Conservation (phyloP, 2,888 invertebrate species). For the Stratiomys singularior region DNA sequence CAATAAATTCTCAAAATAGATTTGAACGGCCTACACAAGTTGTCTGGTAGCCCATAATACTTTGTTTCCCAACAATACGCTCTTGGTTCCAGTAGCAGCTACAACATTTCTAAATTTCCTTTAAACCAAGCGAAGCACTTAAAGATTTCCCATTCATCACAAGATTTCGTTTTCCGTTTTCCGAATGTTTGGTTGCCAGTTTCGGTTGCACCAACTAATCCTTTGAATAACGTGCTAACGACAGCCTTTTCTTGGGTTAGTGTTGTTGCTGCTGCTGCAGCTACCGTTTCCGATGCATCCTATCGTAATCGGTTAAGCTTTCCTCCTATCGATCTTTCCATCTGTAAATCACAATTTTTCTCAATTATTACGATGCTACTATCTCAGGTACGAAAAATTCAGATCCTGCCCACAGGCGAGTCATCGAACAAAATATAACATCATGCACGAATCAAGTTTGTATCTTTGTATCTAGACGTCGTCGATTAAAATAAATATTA, state of each 20-base stretch:
- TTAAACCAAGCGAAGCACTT: neutral
- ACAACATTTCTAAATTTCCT: conserved; percentile 3
- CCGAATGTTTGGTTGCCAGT: neutral
- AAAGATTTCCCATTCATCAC: conserved; percentile 1
- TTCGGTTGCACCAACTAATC: conserved; percentile 19
- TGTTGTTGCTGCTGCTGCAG: too few species aligned
- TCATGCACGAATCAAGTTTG: neutral
- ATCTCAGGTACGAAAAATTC: neutral
- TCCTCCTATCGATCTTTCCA: conserved; percentile 29
- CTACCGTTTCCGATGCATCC: neutral
- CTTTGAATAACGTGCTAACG: conserved; percentile 37
- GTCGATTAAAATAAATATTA: conserved; percentile 39
- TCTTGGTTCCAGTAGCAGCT: conserved; percentile 9
- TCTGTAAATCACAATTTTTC: conserved; percentile 36
- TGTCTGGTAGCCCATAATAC: neutral
- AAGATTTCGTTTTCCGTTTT: conserved; percentile 17
- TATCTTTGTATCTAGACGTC: neutral
- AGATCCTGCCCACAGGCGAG: neutral
- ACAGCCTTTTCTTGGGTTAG: neutral
- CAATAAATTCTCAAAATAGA: neutral
- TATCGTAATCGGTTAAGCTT: conserved; percentile 19
- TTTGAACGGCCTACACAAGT: neutral
- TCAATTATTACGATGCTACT: conserved; percentile 23
- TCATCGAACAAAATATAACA: conserved; percentile 27
- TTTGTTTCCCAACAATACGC: neutral